These are phyloP conservation scores for Pararge aegeria DNA, from an alignment of 1,140 invertebrate genomes.

Conservation along the genomic window DNA sequence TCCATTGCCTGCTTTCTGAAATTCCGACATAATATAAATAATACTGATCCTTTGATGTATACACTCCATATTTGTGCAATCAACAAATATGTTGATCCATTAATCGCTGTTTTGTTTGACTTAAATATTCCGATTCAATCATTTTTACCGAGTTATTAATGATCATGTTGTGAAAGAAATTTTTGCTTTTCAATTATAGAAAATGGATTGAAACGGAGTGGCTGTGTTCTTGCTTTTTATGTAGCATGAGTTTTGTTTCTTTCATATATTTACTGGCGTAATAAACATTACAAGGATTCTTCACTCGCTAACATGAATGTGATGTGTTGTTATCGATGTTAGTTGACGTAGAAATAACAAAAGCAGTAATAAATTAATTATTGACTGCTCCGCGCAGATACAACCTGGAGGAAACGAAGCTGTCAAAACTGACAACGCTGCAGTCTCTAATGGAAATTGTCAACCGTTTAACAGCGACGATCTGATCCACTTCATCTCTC, in stretches of 20 bases:
- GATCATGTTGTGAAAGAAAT: too few species aligned
- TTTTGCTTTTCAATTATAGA: neutral
- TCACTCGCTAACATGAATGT: neutral
- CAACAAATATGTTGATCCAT: neutral
- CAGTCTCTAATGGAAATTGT: slow-evolving; percentile 45
- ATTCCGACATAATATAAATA: too few species aligned
- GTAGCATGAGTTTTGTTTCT: neutral
- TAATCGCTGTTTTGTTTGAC: neutral
- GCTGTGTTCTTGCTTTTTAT: neutral
- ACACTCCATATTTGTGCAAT: too few species aligned
- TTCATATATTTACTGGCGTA: neutral
- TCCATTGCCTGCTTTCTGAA: too few species aligned
- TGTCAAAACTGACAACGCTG: slow-evolving; percentile 28
- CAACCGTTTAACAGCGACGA: slow-evolving; percentile 44
- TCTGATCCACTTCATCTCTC: slow-evolving; percentile 53
- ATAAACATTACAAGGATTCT: neutral
- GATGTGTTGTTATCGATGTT: neutral
- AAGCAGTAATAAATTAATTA: neutral
- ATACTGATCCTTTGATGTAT: too few species aligned
- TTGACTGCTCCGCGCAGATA: slow-evolving; percentile 16
- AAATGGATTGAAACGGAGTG: neutral
- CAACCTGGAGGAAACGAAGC: slow-evolving; percentile 33
- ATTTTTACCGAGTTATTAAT: too few species aligned
- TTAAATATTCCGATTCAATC: neutral
- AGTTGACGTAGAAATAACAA: neutral